A percentile compares a stretch with the other conserved stretches of the same genome.
Conservation (phyloP, 1,140 invertebrate species). For the Drosophila watanabei region DNA sequence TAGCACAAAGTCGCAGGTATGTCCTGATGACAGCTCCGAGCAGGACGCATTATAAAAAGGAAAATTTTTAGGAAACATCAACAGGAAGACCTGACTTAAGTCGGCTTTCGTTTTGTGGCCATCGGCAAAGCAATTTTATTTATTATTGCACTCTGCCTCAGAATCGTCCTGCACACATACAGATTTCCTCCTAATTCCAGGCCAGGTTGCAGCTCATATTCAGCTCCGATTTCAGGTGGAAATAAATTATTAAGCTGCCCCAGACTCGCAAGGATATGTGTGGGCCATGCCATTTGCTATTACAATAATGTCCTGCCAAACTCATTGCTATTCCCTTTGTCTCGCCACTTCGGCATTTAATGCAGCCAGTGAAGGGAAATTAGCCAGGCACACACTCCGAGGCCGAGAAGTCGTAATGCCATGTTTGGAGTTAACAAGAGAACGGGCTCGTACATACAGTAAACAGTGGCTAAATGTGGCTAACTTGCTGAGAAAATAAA, state of each 20-base stretch:
- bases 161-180: background rate
- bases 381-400: background rate
- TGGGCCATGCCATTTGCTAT: slow-evolving; percentile 1
- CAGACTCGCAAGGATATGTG: background rate
- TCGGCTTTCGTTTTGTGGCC: slow-evolving; percentile 40
- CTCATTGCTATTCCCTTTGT: slow-evolving; percentile 19
- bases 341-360: background rate
- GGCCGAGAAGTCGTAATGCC: background rate
- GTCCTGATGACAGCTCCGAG: slow-evolving; percentile 9
- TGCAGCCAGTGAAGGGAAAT: slow-evolving; percentile 7
- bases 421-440: too few relatives aligned
- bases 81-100: slow-evolving; percentile 18
- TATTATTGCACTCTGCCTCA: background rate
- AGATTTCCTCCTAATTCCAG: background rate
- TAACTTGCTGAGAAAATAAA: background rate
- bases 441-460: background rate
- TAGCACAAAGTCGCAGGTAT: background rate
- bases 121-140: slow-evolving; percentile 18
- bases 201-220: background rate
- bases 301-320: slow-evolving; percentile 5
- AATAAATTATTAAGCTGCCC: slow-evolving; percentile 25
- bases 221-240: background rate
- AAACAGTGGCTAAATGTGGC: background rate
- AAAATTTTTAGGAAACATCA: slow-evolving; percentile 28
- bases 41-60: slow-evolving; percentile 16